These are phyloP conservation scores for Teleogryllus oceanicus DNA, from an alignment of 2,888 invertebrate genomes.

Conservation along the genomic window DNA sequence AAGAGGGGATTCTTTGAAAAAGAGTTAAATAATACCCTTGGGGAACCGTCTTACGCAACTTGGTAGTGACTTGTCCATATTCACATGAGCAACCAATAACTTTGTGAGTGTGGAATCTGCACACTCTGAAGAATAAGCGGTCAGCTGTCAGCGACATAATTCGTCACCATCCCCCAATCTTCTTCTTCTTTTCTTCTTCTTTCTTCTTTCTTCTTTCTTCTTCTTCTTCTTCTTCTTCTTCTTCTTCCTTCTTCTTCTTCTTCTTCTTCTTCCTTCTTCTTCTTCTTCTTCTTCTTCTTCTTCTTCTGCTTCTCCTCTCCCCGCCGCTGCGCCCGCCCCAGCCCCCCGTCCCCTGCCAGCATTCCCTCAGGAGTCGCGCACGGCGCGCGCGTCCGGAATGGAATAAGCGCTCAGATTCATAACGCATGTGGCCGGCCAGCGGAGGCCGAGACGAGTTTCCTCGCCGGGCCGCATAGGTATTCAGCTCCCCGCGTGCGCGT, in stretches of 20 bases:
- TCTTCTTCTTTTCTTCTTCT: neutral
- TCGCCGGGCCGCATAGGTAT: neutral
- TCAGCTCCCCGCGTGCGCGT: neutral
- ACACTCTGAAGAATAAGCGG: no score
- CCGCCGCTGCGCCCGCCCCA: neutral
- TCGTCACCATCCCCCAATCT: neutral
- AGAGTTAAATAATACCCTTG: no score
- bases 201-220: no score
- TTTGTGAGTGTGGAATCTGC: no score
- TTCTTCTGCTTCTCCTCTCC: neutral
- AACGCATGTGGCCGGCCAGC: neutral
- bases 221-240: neutral
- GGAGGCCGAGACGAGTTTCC: neutral
- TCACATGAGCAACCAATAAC: no score
- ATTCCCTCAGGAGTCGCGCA: neutral
- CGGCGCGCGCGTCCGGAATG: neutral
- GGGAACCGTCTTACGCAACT: no score
- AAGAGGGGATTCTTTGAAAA: no score
- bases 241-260: neutral
- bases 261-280: neutral
- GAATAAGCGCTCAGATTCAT: neutral
- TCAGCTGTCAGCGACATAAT: no score
- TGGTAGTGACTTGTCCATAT: no score
- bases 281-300: neutral
- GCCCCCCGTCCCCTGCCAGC: neutral